phyloP scores from a whole-genome alignment of 2,797 vertebrate genomes.

The Streptopelia turtur region DNA sequence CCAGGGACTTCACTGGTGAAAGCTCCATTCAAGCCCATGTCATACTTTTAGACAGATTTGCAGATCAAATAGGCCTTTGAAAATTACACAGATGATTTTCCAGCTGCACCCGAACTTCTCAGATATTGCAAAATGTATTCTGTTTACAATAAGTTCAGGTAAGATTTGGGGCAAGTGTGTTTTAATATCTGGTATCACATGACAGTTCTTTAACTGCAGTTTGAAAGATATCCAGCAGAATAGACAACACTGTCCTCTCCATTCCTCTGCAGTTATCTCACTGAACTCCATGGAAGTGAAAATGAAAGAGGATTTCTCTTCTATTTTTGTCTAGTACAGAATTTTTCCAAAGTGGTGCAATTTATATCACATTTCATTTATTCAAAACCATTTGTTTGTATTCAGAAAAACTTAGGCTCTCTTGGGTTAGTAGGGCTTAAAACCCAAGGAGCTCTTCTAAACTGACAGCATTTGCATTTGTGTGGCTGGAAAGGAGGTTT shows the following conservation, averaged over 20 bases:
- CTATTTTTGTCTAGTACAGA: background rate
- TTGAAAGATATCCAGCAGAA: background rate
- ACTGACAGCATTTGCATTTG: background rate
- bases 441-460: background rate
- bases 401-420: background rate
- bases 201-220: background rate
- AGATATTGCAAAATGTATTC: background rate
- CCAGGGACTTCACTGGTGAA: background rate
- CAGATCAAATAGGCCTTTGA: background rate
- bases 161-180: background rate
- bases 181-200: background rate
- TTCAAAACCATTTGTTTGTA: background rate
- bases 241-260: background rate
- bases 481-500: background rate
- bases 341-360: background rate
- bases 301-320: background rate
- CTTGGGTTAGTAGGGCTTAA: background rate
- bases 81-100: background rate
- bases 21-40: background rate
- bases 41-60: background rate
- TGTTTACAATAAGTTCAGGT: background rate
- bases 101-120: background rate
- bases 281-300: background rate
- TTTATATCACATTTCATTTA: background rate
- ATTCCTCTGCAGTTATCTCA: background rate